Base-by-base conservation (phyloP, 2,113 vertebrate genomes). In the Typhlomys cinereus region DNA sequence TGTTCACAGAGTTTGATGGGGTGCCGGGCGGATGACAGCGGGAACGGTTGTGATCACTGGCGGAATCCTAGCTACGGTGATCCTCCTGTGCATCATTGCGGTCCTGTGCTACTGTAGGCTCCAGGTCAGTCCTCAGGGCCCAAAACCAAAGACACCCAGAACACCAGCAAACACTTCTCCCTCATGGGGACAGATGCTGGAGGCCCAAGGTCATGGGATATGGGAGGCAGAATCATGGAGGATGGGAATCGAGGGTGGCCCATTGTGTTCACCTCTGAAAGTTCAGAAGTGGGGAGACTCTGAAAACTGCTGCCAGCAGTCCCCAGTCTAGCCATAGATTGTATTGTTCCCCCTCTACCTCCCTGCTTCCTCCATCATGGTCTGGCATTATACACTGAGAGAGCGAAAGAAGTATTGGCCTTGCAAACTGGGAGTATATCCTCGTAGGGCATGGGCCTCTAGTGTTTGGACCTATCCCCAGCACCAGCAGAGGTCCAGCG, bases 21-120 rank as follows among this genome's bases (percentile, higher is more conserved):
- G 99, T 99, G 97, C 96, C 97, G 99, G 98, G 98, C 99, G 99
- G 98, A 99, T 99, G 99, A 99, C 99, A 99, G 99, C 99, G 96
- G 99, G 99, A 99, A 99, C 99, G 97, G 99, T 99, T 98, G 99
- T 99, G 97, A 99, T 99, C 98, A 99, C 99, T 50, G 99, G 99
- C 97, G 99, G 99, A 99, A 99, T 99, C 98, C 99, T 99, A 98
- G 99, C 99, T 14, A 99, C 99, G 14, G 99, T 99, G 98, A 99
- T 99, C 98, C 99, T 99, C 89, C 98, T 99, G 97, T 99, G 99
- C 98, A 99, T 99, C 98, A 99, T 99, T 67, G 99, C 99, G 0
- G 98, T 99, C 97, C 99, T 99, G 96, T 99, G 99, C 97, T 99
- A 99, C 98, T 99, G 99, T 98, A 98, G 99, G 97, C 98, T 99